phyloP scores from a whole-genome alignment of 1,140 invertebrate species.

The Heliconius eleuchia region DNA sequence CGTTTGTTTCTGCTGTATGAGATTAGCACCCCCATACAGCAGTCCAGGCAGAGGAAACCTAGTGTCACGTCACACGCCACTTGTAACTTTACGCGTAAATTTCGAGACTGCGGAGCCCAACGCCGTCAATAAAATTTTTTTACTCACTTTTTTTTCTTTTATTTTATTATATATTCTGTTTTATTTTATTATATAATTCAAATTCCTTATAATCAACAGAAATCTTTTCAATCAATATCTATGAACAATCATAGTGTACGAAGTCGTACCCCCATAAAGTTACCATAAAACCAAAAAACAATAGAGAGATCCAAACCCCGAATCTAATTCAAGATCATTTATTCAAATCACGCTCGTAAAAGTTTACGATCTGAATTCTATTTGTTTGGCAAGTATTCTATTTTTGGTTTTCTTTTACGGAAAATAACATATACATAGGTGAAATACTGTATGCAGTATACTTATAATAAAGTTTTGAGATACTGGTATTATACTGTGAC shows the following conservation, averaged over 20 bases:
- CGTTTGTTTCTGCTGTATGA: no score
- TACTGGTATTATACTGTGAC: not conserved
- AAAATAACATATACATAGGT: slow-evolving; percentile 3
- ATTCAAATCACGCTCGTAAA: slow-evolving; percentile 29
- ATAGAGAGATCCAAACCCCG: slow-evolving; percentile 20
- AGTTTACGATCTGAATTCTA: slow-evolving; percentile 28
- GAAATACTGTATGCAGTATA: not conserved
- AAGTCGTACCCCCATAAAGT: slow-evolving; percentile 25
- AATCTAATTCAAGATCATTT: slow-evolving; percentile 31
- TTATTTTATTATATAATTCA: no score
- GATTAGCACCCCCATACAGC: no score
- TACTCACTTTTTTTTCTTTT: no score
- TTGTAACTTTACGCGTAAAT: no score
- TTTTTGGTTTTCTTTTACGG: slow-evolving; percentile 16
- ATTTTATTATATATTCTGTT: no score
- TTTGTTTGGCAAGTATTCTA: slow-evolving; percentile 25
- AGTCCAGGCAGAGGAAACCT: no score
- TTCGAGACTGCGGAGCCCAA: no score
- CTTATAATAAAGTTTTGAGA: not conserved
- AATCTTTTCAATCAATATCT: slow-evolving; percentile 1
- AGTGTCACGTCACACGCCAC: no score
- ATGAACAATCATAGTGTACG: slow-evolving; percentile 17
- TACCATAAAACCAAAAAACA: slow-evolving; percentile 25
- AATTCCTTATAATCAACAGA: no score
- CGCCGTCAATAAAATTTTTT: no score